These are phyloP conservation scores for Acanthiza pusilla DNA, from an alignment of 2,797 vertebrate genomes.

Conservation along the genomic window DNA sequence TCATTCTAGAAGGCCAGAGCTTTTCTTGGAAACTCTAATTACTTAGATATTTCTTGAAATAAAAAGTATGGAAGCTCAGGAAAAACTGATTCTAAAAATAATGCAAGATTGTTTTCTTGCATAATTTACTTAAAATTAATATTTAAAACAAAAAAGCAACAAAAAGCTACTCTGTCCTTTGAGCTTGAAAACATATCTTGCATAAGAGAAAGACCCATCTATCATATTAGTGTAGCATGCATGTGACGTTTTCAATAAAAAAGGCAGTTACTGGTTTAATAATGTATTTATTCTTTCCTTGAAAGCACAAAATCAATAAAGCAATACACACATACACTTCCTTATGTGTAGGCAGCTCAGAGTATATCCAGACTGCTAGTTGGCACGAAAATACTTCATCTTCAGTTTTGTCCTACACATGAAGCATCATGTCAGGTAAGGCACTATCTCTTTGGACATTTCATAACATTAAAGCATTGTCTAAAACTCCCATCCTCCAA, in stretches of 20 bases:
- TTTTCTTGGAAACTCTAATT: neutral
- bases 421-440: neutral
- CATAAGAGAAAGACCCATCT: neutral
- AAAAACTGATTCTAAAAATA: neutral
- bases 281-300: neutral
- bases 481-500: neutral
- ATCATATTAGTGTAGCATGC: rapidly evolving
- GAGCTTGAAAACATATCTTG: neutral
- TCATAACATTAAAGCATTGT: neutral
- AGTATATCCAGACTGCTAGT: neutral
- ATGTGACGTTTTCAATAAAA: neutral
- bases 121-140: neutral
- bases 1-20: neutral
- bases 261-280: neutral
- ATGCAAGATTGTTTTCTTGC: neutral
- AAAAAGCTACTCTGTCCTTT: neutral
- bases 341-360: neutral
- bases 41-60: neutral
- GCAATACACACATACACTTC: neutral
- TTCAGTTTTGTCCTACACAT: neutral
- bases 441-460: neutral
- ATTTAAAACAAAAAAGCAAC: neutral
- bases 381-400: neutral
- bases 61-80: neutral
- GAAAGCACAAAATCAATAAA: neutral